Evolutionary conservation across 2,113 vertebrate species (phyloP), one percentile per base, ranked within the genome.

Genomic region (Sialia sialis): DNA sequence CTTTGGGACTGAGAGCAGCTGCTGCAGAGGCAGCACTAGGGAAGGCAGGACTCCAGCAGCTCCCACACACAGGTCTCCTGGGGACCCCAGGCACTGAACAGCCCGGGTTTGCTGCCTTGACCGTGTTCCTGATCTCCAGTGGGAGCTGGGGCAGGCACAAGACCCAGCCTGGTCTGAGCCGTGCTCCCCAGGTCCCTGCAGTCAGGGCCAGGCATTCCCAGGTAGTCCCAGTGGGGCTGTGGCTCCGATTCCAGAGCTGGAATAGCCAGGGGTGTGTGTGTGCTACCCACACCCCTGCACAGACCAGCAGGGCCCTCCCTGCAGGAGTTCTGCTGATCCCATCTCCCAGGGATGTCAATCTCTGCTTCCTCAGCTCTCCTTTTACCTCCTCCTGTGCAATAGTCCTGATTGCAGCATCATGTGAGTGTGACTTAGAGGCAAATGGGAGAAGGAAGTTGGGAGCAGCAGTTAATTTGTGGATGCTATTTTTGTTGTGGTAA

Each of bases 41-140:
- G 10, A 25, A n/a, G 49, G 51, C 27, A 52, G 51, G 51, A 9
- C 51, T 52, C 19, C 15, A 43, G 51, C 76, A 69, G 80, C 51
- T 66, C 12, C 52, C n/a, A 13, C 29, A 4, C 1, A 0, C 6
- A 2, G 0, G 0, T 19, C 52, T 43, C 46, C 38, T 12, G 55
- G 39, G 44, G 8, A 13, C 25, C 36, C 58, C 0, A 8, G 26
- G 56, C 59, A 13, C 52, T 1, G 4, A 9, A 11, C 4, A 11
- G 16, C 27, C n/a, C 0, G 1, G 14, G 1, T 39, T 32, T 52
- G 55, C 83, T 49, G 63, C 67, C 44, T 62, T 20, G 6, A 38
- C 30, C 8, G 0, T 12, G 34, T 38, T 62, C 34, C 32, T 7
- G 27, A 13, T 13, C 8, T 11, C 7, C 34, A 3, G 0, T 2